These are phyloP conservation scores for Neosalanx taihuensis DNA, from an alignment of 2,797 vertebrate genomes.

Conservation along the genomic window DNA sequence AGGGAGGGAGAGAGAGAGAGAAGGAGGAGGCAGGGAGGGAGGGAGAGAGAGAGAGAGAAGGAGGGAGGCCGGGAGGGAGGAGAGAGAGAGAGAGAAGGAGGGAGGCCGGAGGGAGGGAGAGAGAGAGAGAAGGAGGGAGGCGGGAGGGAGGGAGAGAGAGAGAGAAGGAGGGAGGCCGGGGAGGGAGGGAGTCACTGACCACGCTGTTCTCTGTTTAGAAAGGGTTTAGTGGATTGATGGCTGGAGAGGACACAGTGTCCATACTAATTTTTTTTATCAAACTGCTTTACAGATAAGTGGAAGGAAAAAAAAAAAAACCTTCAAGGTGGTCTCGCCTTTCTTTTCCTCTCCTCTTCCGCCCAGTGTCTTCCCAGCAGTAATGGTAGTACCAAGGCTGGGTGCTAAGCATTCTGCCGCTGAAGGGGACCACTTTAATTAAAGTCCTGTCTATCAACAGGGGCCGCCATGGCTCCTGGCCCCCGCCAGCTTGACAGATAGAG, in stretches of 20 bases:
- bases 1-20: too few species aligned
- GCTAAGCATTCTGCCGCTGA: constrained; percentile 37
- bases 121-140: neutral
- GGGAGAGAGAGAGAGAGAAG: neutral
- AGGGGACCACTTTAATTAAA: constrained; percentile 60
- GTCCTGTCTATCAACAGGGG: constrained; percentile 48
- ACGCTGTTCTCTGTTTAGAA: neutral
- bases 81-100: too few species aligned
- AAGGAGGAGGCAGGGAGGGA: neutral
- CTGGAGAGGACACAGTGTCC: neutral
- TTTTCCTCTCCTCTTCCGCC: constrained; percentile 1
- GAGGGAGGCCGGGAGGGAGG: neutral
- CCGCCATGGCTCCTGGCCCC: constrained; percentile 36
- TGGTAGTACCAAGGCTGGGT: constrained; percentile 11
- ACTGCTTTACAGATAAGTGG: constrained; percentile 10
- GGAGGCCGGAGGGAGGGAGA: neutral
- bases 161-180: too few species aligned
- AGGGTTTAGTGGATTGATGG: neutral
- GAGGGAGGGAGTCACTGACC: neutral
- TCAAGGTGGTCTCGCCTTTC: neutral
- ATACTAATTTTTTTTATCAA: too few species aligned
- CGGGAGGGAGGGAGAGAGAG: neutral
- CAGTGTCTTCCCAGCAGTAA: constrained; percentile 4
- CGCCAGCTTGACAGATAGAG: constrained; percentile 49
- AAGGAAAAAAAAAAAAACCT: too few species aligned